Evolutionary conservation across 1,140 invertebrate genomes (phyloP).

Genomic region (Hycleus cichorii): DNA sequence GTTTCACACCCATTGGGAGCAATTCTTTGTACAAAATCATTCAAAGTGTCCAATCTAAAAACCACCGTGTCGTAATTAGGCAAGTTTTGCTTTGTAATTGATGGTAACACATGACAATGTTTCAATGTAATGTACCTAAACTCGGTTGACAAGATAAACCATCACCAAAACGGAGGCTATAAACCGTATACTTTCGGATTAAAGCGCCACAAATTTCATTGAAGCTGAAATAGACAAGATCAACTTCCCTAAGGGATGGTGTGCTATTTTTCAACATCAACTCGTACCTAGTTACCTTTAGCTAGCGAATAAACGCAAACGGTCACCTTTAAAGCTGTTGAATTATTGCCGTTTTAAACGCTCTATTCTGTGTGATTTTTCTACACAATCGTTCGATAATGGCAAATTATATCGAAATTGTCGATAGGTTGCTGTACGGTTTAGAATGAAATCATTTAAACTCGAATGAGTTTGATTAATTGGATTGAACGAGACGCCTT

Average conservation of each 20-base stretch:
- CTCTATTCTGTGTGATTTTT: slow-evolving; percentile 7
- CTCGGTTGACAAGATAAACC: slow-evolving; percentile 12
- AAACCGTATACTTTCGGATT: slow-evolving; percentile 7
- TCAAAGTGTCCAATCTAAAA: no score
- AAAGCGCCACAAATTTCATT: slow-evolving; percentile 12
- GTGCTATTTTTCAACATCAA: slow-evolving; percentile 11
- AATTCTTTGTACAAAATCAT: no score
- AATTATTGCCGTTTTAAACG: slow-evolving; percentile 14
- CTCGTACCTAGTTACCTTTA: slow-evolving; percentile 9
- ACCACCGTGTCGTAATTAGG: no score
- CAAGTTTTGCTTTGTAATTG: no score
- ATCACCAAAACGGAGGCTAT: slow-evolving; percentile 7
- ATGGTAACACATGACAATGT: slow-evolving; percentile 1
- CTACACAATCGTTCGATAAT: not conserved
- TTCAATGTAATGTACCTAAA: slow-evolving; percentile 14
- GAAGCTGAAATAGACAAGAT: slow-evolving; percentile 2
- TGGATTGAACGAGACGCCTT: slow-evolving; percentile 6
- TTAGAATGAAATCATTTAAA: no score
- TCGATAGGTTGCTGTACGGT: no score
- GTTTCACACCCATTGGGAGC: no score
- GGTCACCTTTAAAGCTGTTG: slow-evolving; percentile 7
- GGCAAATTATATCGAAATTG: no score
- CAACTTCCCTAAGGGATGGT: slow-evolving; percentile 5
- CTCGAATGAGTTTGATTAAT: slow-evolving; percentile 3
- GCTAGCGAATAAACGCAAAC: slow-evolving; percentile 4